A percentile compares a stretch with the other conserved stretches of the same genome.
Conservation (phyloP, 2,113 vertebrate species). For the Rhinolophus sinicus region DNA sequence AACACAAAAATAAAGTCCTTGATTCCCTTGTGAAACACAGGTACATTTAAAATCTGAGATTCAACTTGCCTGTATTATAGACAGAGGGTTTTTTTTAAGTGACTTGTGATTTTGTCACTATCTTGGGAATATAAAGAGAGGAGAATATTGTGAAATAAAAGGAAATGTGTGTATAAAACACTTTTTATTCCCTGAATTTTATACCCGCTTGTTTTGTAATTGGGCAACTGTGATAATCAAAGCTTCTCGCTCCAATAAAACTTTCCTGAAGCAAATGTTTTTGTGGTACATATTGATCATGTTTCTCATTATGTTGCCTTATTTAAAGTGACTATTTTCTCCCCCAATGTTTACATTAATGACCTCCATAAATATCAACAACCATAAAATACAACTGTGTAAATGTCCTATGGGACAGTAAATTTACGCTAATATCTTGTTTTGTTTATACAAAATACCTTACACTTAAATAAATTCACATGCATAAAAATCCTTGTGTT, state of each 20-base stretch:
- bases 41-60: background rate
- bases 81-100: background rate
- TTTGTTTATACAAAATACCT: background rate
- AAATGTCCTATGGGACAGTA: background rate
- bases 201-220: background rate
- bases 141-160: background rate
- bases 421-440: background rate
- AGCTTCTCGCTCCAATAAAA: background rate
- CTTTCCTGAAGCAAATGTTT: background rate
- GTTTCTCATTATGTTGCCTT: conserved; percentile 45
- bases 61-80: background rate
- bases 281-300: background rate
- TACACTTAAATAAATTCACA: conserved; percentile 23
- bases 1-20: background rate
- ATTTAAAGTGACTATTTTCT: conserved; percentile 47
- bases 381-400: background rate
- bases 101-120: background rate
- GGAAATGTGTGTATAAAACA: background rate
- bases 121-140: background rate
- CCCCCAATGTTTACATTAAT: conserved; percentile 15
- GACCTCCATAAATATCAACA: conserved; percentile 55
- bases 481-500: background rate
- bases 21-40: background rate
- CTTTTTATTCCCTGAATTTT: background rate
- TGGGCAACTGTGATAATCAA: background rate